Evolutionary conservation across 2,888 invertebrate species (phyloP), one percentile per base, ranked within the genome.

Genomic region (Neelides folsomi): DNA sequence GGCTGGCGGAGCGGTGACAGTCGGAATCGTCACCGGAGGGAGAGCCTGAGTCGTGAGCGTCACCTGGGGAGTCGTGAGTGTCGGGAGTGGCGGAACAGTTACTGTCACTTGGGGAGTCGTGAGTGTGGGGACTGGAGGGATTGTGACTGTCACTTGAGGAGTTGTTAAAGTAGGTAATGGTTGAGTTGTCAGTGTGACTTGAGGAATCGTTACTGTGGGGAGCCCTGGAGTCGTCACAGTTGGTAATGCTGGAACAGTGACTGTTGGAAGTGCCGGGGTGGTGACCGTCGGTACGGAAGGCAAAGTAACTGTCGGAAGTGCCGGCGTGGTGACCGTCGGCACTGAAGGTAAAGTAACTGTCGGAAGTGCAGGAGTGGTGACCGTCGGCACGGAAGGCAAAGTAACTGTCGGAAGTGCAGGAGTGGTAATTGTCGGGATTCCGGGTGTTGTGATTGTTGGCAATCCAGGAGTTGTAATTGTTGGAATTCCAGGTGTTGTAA

Each of bases 391-490:
- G 7, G 9, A 3, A 5, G 27, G 49, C 10, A 41, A 35, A 7
- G 42, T 34, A 42, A 45, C 36, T 39, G 45, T 45, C 10, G 44
- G 44, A 27, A 19, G 12, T 34, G 50, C 12, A 13, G 49, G 49
- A 7, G 18, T 9, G 7, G 34, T 27, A 12, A 35, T 13, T 20
- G 34, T n/a, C 13, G 45, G 20, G 18, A 16, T 47, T 6, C 20
- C 46, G 27, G 9, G 54, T 47, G 27, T 27, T 27, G 27, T 27
- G 7, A 27, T 27, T 6, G 49, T 46, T 2, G 19, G 46, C 13
- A 20, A 42, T 37, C 20, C 40, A 34, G 20, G 36, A 6, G 47
- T 45, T 45, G 40, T 46, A 20, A 44, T 35, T 40, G 51, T 51
- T 38, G 27, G 35, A 18, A 13, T 2, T 42, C 19, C 39, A 36